phyloP scores from a whole-genome alignment of 1,140 invertebrate species.

The Thaumetopoea pityocampa region DNA sequence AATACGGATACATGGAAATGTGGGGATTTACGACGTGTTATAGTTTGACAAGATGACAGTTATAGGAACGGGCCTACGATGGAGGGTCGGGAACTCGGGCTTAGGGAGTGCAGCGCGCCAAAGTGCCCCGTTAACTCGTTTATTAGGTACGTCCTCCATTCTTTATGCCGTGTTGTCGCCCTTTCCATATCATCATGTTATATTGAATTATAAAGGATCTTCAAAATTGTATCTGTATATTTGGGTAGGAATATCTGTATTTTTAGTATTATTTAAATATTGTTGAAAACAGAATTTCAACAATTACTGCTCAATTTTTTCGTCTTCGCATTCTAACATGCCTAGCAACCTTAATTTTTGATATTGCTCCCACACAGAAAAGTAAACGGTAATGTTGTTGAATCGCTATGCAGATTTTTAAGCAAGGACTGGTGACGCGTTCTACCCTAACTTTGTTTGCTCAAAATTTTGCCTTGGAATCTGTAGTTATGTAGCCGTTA shows the following conservation, averaged over 20 bases:
- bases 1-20: conserved; percentile 68
- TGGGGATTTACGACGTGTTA: conserved; percentile 53
- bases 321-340: no score
- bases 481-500: no score
- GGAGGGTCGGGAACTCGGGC: conserved; percentile 41
- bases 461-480: no score
- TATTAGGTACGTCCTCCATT: conserved; percentile 42
- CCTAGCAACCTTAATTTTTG: no score
- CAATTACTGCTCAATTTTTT: no score
- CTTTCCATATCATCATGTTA: conserved; percentile 18
- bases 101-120: conserved; percentile 12
- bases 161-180: conserved; percentile 21
- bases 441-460: no score
- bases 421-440: no score
- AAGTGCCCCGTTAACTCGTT: conserved; percentile 44
- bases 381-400: no score
- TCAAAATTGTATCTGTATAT: not conserved
- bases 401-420: no score
- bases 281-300: no score
- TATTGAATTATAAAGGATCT: conserved; percentile 27
- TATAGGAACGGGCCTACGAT: conserved; percentile 39
- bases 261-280: not conserved
- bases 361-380: no score
- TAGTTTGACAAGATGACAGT: conserved; percentile 71
- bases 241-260: not conserved